Conservation (phyloP, 1,140 invertebrate genomes). For the Mycetomoellerius zeteki region DNA sequence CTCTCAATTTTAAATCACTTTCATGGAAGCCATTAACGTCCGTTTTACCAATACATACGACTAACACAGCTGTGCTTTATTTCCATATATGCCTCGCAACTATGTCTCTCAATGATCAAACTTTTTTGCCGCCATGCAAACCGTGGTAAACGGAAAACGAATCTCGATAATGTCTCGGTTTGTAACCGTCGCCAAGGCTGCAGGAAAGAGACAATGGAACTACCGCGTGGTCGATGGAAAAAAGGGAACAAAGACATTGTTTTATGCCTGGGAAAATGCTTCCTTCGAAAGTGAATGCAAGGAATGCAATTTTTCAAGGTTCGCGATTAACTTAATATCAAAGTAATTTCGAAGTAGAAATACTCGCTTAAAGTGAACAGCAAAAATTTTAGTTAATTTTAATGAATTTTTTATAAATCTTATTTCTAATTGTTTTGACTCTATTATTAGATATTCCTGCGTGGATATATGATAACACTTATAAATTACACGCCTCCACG, state of each 20-base stretch:
- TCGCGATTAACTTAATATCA: not conserved
- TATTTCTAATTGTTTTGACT: not conserved
- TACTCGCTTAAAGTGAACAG: not conserved
- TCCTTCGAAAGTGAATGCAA: constrained; percentile 50
- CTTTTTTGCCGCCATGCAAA: not conserved
- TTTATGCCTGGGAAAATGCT: constrained; percentile 54
- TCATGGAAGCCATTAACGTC: not conserved
- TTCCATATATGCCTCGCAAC: not conserved
- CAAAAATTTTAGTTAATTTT: not conserved
- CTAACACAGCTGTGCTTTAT: not conserved
- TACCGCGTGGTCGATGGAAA: constrained; percentile 35
- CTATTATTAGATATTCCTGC: not conserved
- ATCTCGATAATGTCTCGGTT: constrained; percentile 57
- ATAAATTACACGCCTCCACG: not conserved
- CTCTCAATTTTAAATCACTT: not conserved
- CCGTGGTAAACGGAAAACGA: constrained; percentile 30
- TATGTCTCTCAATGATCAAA: constrained; percentile 15
- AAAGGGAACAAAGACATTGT: constrained; percentile 60
- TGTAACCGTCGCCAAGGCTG: constrained; percentile 29
- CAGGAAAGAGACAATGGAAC: constrained; percentile 38
- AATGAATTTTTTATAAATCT: not conserved
- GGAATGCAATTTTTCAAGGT: constrained; percentile 52
- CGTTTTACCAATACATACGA: not conserved
- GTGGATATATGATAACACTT: not conserved
- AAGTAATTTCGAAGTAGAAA: constrained; percentile 21